A percentile compares a stretch with the other conserved stretches of the same genome.
phyloP scores from a whole-genome alignment of 2,797 vertebrate species.

The Diglossa cyanea region DNA sequence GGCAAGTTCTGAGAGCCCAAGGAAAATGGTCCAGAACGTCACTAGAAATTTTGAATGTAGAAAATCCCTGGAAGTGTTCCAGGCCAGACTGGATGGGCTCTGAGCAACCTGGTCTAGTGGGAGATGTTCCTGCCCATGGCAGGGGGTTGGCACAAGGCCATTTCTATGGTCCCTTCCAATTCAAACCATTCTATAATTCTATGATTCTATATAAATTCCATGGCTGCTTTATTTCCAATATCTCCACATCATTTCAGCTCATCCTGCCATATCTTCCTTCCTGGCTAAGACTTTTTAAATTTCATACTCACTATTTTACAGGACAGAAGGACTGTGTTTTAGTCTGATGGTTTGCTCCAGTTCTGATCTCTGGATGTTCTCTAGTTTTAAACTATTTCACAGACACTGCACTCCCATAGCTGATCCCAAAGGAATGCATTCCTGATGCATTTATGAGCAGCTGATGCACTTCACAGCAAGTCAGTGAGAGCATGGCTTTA shows the following conservation, averaged over 20 bases:
- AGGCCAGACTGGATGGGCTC: not conserved
- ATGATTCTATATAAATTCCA: not conserved
- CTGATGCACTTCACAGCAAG: not conserved
- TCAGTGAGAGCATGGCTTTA: not conserved
- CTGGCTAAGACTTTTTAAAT: not conserved
- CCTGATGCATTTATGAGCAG: not conserved
- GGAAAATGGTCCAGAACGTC: not conserved
- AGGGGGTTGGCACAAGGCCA: fast-evolving
- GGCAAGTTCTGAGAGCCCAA: not conserved
- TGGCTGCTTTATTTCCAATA: not conserved
- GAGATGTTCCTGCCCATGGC: not conserved
- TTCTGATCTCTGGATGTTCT: not conserved
- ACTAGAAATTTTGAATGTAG: fast-evolving
- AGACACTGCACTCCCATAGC: not conserved
- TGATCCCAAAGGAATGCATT: not conserved
- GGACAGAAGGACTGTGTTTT: not conserved
- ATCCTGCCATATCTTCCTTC: not conserved
- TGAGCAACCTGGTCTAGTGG: not conserved
- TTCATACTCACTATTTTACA: not conserved
- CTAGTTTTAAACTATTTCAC: not conserved
- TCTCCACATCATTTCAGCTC: not conserved
- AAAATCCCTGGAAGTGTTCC: not conserved
- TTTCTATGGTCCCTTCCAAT: not conserved
- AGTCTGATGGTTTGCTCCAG: not conserved
- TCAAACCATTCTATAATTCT: not conserved